Base-by-base conservation (phyloP, 1,140 invertebrate species). In the Macrocentrus cingulum region DNA sequence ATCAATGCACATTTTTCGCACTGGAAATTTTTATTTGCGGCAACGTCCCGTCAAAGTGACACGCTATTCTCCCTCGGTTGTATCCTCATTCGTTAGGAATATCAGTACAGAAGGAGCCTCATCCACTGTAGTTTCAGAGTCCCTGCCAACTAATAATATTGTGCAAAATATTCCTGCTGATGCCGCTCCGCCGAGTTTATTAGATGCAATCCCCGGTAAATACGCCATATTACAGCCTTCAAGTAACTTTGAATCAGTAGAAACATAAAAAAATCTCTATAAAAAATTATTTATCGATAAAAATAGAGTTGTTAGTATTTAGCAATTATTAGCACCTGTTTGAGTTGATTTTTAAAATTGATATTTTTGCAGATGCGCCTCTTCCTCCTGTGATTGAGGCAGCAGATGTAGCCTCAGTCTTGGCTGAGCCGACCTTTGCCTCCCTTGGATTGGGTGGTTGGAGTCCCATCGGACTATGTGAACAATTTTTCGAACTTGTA, bases 391-490 rank as follows among this genome's bases (percentile, higher is more conserved):
- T 42, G 1, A 48, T 57, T 13, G 20, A 53, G 7, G 66, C 70
- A 16, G 69, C 71, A 63, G 71, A 82, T 5, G 66, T 81, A 23
- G 74, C 81, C 19, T 70, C 79, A 18, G 51, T 82, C 9, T 71
- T 83, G 39, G 75, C 87, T 11, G 93, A 95, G 75, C 85, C 89
- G 2, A 84, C 89, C 0, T 86, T 96, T 64, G 78, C 83, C 2
- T 91, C 88, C 56, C 65, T 95, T 37, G 95, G 94, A 5, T 78
- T 98, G 5, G 92, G 87, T 13, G 85, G 88, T 6, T 91, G 84
- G 81, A 79, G 75, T 15, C 95, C 94, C 1, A 72, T 88, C 8
- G 94, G 95, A 2, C 69, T 94, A 0, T 75, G 94, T 1, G 91
- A 97, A 71, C 82, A 87, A 41, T 81, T 79, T 58, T 77, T 98